A percentile compares a stretch with the other conserved stretches of the same genome.
phyloP scores from a whole-genome alignment of 1,140 invertebrate genomes.

The Wasmannia auropunctata region DNA sequence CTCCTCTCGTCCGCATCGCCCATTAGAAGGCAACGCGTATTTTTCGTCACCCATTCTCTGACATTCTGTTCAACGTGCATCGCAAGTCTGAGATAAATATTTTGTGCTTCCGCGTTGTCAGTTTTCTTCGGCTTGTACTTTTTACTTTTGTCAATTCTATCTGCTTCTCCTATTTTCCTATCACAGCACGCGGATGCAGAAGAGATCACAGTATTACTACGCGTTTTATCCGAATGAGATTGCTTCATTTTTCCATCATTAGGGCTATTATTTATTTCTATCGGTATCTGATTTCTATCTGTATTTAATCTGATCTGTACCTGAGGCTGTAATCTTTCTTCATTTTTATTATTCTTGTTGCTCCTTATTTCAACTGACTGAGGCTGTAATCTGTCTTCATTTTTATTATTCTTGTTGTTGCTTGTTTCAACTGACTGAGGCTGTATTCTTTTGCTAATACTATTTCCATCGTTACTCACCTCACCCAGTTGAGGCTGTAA shows the following conservation, averaged over 20 bases:
- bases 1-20: constrained; percentile 77
- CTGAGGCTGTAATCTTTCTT: constrained; percentile 1
- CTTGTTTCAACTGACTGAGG: not conserved
- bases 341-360: not conserved
- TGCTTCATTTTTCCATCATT: constrained; percentile 1
- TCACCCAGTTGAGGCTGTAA: not conserved
- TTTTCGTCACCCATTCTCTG: constrained; percentile 83
- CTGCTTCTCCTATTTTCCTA: constrained; percentile 29
- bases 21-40: constrained; percentile 80
- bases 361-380: not conserved
- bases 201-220: not conserved
- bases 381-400: not conserved
- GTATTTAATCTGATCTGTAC: too few relatives aligned
- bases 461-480: not conserved
- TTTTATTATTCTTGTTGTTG: not conserved
- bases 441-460: not conserved
- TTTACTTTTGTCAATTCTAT: constrained; percentile 16
- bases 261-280: not conserved
- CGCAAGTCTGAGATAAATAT: constrained; percentile 65
- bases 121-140: constrained; percentile 45
- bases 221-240: not conserved
- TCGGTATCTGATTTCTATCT: too few relatives aligned
- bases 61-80: constrained; percentile 79
- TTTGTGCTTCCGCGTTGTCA: constrained; percentile 37
- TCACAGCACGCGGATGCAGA: not conserved